Base-by-base conservation (phyloP, 1,140 invertebrate genomes). In the Cyclina sinensis region DNA sequence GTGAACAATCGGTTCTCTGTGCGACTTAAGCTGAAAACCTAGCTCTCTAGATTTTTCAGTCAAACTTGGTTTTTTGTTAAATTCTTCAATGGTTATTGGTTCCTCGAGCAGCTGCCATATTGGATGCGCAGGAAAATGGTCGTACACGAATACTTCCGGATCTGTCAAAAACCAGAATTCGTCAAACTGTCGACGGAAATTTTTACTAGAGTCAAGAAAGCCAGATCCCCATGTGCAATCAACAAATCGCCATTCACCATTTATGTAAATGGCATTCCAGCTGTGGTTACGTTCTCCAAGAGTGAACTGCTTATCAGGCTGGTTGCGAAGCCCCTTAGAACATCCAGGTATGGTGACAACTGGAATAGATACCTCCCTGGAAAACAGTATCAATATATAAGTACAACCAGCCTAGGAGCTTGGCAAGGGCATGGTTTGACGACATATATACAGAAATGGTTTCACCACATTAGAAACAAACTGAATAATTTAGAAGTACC, bases 91-190 rank as follows among this genome's bases (percentile, higher is more conserved):
- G 27, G 43, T 62, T 39, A 88, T 82, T 9, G 86, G 86, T 2
- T 76, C 24, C 5, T 88, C 89, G 21, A 90, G 48, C 86, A 95
- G 95, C 11, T 88, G 86, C 86, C 86, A 88, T 39, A 43, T 74
- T 57, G 57, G 62, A 57, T 88, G 86, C 0, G 65, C n/a, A 14
- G 96, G 96, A 90, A 95, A 96, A 91, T 96, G 96, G 11, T 95
- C 94, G 90, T 94, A 95, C 32, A 96, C 95, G 73, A 96, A 90
- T 12, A 94, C 91, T 39, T 96, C 95, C 7, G 96, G 96, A 89
- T 96, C 96, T 9, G 96, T 96, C 21, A 96, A 91, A 92, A 96
- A 96, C 90, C 93, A 93, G 79, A 92, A 92, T n/a, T 94, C 94
- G 30, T 92, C 65, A 79, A 92, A 93, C 32, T 78, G 35, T 12